phyloP scores from a whole-genome alignment of 2,113 vertebrate genomes.

The Actinemys pallida region DNA sequence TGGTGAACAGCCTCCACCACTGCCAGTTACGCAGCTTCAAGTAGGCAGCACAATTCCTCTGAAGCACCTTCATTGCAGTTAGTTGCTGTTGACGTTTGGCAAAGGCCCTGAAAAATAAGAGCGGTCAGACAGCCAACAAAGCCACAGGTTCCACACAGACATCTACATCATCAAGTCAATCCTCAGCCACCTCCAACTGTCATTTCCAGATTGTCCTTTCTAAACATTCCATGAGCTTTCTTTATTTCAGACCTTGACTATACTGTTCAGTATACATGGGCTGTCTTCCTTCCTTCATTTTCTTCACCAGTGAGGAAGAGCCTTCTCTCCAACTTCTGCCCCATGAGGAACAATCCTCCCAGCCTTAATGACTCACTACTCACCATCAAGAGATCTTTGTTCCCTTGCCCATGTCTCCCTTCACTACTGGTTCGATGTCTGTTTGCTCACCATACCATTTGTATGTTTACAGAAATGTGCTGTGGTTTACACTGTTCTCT shows the following conservation, averaged over 20 bases:
- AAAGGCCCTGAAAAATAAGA: slow-evolving; percentile 86
- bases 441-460: neutral
- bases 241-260: neutral
- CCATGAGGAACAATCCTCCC: neutral
- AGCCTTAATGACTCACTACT: neutral
- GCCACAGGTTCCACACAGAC: neutral
- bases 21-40: slow-evolving; percentile 99
- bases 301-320: neutral
- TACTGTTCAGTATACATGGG: neutral
- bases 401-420: neutral
- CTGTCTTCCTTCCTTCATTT: neutral
- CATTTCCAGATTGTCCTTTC: neutral
- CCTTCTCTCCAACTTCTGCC: neutral
- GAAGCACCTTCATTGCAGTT: slow-evolving; percentile 97
- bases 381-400: neutral
- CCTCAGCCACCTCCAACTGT: neutral
- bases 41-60: slow-evolving; percentile 99
- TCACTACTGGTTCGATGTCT: neutral
- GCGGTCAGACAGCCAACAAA: slow-evolving; percentile 23
- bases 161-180: neutral
- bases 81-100: slow-evolving; percentile 96
- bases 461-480: neutral
- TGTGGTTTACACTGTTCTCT: neutral
- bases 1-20: slow-evolving; percentile 99
- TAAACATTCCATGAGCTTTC: neutral